These are phyloP conservation scores for Calliopum simillimum DNA, from an alignment of 2,888 invertebrate species.

Conservation along the genomic window DNA sequence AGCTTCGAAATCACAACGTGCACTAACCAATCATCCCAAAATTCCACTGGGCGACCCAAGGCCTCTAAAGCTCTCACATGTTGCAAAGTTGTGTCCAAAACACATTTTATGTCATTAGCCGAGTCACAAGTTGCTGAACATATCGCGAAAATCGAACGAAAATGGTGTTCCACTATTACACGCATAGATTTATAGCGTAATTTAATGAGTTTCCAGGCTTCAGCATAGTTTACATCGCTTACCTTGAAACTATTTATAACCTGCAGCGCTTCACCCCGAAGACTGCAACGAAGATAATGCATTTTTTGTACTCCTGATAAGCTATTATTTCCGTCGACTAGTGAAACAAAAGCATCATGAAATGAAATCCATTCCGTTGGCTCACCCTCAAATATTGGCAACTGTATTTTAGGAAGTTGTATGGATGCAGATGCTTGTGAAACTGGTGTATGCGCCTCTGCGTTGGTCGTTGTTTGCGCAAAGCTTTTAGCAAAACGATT, in stretches of 20 bases:
- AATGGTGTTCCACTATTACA: constrained; percentile 11
- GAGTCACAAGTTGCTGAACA: background rate
- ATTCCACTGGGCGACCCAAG: constrained; percentile 27
- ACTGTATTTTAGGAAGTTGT: background rate
- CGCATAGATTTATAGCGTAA: constrained; percentile 20
- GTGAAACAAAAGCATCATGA: no score
- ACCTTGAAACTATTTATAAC: no score
- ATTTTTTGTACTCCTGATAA: no score
- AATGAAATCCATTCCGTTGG: no score
- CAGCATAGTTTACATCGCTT: constrained; percentile 15
- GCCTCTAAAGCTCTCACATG: constrained; percentile 20
- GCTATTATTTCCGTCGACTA: no score
- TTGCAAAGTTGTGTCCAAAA: no score
- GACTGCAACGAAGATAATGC: no score
- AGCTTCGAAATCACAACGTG: constrained; percentile 32
- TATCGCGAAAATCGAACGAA: constrained; percentile 11
- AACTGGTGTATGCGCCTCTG: no score
- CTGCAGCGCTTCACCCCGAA: no score
- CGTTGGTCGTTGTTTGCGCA: no score
- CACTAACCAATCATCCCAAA: constrained; percentile 39
- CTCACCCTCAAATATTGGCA: background rate
- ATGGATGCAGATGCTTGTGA: no score
- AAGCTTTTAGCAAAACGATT: no score
- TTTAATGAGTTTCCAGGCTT: constrained; percentile 4
- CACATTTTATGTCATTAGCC: constrained; percentile 9